Conservation (phyloP, 1,140 invertebrate genomes). For the Drosophila nigrodunni region DNA sequence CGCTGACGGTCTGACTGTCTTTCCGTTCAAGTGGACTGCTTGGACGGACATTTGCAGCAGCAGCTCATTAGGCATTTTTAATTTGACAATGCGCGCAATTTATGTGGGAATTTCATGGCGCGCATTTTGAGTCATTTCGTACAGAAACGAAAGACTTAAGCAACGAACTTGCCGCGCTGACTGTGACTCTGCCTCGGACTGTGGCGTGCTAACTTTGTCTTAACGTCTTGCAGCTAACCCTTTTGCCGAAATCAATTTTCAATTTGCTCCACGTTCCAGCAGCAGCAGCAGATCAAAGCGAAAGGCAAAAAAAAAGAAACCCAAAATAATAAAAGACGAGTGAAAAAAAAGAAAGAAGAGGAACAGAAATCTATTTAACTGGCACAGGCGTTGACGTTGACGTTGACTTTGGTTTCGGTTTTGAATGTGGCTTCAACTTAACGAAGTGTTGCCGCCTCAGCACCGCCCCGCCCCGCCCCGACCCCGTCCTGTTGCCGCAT, state of each 20-base stretch:
- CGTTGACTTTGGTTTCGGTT: constrained; percentile 54
- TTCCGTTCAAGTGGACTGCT: constrained; percentile 6
- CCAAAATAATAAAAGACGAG: neutral
- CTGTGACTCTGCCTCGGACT: no score
- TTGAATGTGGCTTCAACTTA: constrained; percentile 59
- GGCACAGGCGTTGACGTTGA: constrained; percentile 78
- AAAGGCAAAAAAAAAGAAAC: constrained; percentile 43
- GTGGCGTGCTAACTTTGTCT: constrained; percentile 44
- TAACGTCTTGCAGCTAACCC: neutral
- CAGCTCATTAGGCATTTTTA: constrained; percentile 83
- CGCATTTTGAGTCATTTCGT: constrained; percentile 70
- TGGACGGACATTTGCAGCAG: constrained; percentile 26
- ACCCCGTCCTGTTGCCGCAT: constrained; percentile 37
- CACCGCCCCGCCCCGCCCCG: constrained; percentile 29
- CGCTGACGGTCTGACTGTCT: constrained; percentile 30
- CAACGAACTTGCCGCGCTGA: constrained; percentile 43
- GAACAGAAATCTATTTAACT: constrained; percentile 73
- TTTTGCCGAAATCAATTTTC: constrained; percentile 73
- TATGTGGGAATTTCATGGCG: constrained; percentile 81
- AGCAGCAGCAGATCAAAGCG: constrained; percentile 65
- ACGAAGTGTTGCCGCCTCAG: constrained; percentile 71
- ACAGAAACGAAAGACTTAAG: constrained; percentile 59
- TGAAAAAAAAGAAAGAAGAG: neutral
- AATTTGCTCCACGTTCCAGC: constrained; percentile 74
- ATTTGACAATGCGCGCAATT: constrained; percentile 81